Evolutionary conservation across 2,888 invertebrate genomes (phyloP).

Genomic region (Trachelus iudaicus): DNA sequence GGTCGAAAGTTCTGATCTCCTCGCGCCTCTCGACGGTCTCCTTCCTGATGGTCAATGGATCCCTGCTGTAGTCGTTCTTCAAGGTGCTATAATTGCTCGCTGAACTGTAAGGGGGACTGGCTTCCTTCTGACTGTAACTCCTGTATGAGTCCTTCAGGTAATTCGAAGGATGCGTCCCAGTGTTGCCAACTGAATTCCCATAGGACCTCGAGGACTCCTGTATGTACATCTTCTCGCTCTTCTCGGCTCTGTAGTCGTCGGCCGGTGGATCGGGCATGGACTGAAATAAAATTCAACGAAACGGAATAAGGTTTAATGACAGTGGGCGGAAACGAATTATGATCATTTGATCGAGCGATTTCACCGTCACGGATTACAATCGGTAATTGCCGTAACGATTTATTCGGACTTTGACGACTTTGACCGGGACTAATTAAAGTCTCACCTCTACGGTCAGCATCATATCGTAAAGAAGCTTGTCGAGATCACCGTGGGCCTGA

Average conservation of each 20-base stretch:
- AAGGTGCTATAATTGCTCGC: conserved; percentile 52
- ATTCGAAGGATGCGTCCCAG: conserved; percentile 50
- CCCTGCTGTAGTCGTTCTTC: conserved; percentile 48
- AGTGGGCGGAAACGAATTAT: neutral
- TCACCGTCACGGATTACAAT: neutral
- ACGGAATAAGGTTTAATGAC: neutral
- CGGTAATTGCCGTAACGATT: neutral
- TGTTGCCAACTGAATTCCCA: conserved; percentile 35
- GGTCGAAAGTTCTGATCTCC: conserved; percentile 29
- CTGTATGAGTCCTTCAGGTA: conserved; percentile 60
- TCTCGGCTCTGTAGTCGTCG: conserved; percentile 51
- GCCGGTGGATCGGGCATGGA: conserved; percentile 62
- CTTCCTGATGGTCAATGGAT: conserved; percentile 32
- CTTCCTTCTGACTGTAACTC: conserved; percentile 54
- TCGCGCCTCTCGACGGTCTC: conserved; percentile 37
- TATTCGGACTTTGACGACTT: neutral
- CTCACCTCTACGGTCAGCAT: conserved; percentile 88
- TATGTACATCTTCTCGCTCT: conserved; percentile 55
- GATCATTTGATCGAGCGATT: neutral
- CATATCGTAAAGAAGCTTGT: conserved; percentile 88
- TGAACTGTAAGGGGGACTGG: conserved; percentile 53
- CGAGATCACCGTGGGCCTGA: conserved; percentile 77
- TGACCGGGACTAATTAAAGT: conserved; percentile 57
- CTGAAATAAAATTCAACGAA: conserved; percentile 32
- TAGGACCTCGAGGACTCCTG: conserved; percentile 49